phyloP scores from a whole-genome alignment of 2,113 vertebrate genomes.

The Apteryx owenii region DNA sequence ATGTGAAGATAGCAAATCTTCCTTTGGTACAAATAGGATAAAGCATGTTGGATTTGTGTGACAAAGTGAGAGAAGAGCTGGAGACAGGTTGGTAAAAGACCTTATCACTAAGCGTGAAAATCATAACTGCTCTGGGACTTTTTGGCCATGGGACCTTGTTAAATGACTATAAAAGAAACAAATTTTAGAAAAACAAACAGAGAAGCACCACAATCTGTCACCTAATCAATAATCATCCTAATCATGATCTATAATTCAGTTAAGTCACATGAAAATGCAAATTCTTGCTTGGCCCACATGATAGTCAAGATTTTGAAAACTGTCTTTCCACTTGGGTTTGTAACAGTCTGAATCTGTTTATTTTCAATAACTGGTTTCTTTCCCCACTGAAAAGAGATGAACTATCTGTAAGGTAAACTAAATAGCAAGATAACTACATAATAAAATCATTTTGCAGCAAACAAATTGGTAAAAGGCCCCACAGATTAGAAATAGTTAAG shows the following conservation, averaged over 20 bases:
- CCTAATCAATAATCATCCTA: background rate
- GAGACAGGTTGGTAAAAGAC: background rate
- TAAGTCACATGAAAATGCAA: background rate
- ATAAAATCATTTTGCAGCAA: background rate
- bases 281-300: background rate
- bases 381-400: background rate
- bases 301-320: background rate
- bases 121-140: constrained; percentile 5
- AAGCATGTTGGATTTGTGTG: constrained; percentile 22
- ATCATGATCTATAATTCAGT: background rate
- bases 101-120: constrained; percentile 54
- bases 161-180: constrained; percentile 53
- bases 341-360: background rate
- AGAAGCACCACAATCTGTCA: background rate
- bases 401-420: background rate
- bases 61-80: background rate
- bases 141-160: constrained; percentile 23
- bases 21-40: background rate
- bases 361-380: background rate
- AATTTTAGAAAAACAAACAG: background rate
- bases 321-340: background rate
- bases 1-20: background rate
- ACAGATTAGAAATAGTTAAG: background rate
- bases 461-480: background rate
- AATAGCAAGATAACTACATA: background rate